Base-by-base conservation (phyloP, 2,113 vertebrate species). In the Nothocercus nigrocapillus region DNA sequence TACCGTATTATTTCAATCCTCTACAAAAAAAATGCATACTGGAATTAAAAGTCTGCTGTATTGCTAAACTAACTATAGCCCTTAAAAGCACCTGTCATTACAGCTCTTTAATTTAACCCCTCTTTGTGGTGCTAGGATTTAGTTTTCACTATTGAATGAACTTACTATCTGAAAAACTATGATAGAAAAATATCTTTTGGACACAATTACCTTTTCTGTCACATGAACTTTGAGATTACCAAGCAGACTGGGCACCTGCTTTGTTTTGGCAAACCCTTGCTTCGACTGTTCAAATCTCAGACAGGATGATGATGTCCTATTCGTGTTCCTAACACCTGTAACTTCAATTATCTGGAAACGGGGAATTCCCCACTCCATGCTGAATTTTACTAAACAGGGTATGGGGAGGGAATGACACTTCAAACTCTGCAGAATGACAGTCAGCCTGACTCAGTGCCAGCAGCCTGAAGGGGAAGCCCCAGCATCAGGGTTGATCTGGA, bases 131-230 rank as follows among this genome's bases (percentile, higher is more conserved):
- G 32, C 22, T 89, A 30, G 61, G 34, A 13, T 74, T 82, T 58
- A 76, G n/a, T 68, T 80, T 61, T 68, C 51, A 42, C 20, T 44
- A 51, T 5, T 14, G 63, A 82, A 67, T 24, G 40, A 0, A 42
- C 0, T 0, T 14, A 25, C 38, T 93, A 79, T n/a, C 56, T 59
- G 6, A 59, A 79, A 82, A 82, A 34, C 0, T 6, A 15, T 36
- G 40, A 67, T 3, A 62, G 66, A 67, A 7, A 66, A 51, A 12
- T 4, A 9, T 75, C 62, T 63, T n/a, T 58, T 58, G 61, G 61
- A 58, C 25, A 47, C 27, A 7, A 28, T 16, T 30, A 68, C 30
- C 51, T 58, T 58, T 18, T 58, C 54, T 47, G 63, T 12, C 44
- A 36, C 15, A 4, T 0, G 27, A 83, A 38, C 54, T 86, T 5